Conservation (phyloP, 2,888 invertebrate species). For the Smittia aterrima region DNA sequence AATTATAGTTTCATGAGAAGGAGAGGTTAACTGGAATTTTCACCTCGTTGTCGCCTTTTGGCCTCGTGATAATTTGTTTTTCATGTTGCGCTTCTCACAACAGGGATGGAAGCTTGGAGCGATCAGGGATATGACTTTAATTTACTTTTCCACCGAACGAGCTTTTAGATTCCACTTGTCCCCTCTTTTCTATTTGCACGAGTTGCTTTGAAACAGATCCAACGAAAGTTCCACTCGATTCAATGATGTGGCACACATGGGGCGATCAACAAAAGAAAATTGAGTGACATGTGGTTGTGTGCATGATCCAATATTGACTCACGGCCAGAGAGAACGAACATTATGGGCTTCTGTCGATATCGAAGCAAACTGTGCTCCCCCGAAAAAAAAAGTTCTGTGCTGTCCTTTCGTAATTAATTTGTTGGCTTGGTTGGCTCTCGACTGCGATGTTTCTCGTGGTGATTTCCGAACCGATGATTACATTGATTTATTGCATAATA, state of each 20-base stretch:
- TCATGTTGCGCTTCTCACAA: not conserved
- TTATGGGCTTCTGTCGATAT: conserved; percentile 1
- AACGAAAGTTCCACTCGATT: not conserved
- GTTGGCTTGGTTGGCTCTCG: not conserved
- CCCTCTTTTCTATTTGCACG: not conserved
- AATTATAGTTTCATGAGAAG: not conserved
- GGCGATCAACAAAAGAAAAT: not conserved
- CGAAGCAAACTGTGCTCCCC: not conserved
- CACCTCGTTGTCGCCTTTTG: not conserved
- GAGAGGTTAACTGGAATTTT: not conserved
- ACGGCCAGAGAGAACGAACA: not conserved
- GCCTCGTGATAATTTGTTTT: conserved; percentile 9
- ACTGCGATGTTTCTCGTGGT: not conserved
- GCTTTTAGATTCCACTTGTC: not conserved
- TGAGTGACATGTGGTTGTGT: conserved; percentile 18
- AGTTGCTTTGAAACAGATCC: not conserved
- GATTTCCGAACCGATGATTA: not conserved
- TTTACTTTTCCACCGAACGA: not conserved
- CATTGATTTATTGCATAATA: conserved; percentile 7
- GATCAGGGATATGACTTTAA: not conserved
- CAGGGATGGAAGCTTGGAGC: not conserved
- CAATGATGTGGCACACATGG: not conserved
- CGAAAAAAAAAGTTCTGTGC: not conserved
- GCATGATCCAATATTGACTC: not conserved
- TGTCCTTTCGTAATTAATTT: conserved; percentile 1